phyloP scores from a whole-genome alignment of 2,113 vertebrate genomes.

The Microcebus jonahi region DNA sequence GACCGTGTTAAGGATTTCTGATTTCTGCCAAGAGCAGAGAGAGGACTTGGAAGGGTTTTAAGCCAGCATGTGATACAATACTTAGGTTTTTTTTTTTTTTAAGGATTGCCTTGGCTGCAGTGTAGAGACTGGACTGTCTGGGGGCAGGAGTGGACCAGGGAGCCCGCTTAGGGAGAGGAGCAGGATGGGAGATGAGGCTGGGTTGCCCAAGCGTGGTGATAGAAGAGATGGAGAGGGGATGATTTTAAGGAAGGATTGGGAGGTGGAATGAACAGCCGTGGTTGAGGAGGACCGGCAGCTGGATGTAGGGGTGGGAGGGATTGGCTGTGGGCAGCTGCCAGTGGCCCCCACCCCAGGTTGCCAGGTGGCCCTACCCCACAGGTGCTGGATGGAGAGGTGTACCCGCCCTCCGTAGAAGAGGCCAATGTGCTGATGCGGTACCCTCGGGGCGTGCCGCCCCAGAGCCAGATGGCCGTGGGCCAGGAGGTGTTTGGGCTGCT shows the following conservation, averaged over 20 bases:
- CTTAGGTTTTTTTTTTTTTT: not conserved
- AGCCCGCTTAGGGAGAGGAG: not conserved
- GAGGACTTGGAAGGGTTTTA: not conserved
- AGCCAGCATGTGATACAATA: not conserved
- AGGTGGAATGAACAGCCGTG: not conserved
- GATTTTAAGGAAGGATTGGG: not conserved
- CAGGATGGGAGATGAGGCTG: not conserved
- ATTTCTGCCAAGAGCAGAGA: slow-evolving; percentile 20
- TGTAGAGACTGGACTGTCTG: not conserved
- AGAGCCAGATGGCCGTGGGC: slow-evolving; percentile 89
- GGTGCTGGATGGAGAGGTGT: slow-evolving; percentile 93
- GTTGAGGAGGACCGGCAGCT: not conserved
- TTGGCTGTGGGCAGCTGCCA: not conserved
- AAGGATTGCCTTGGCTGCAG: not conserved
- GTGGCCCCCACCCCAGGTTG: not conserved
- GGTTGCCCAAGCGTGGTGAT: not conserved
- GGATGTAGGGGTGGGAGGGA: not conserved
- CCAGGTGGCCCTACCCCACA: slow-evolving; percentile 32
- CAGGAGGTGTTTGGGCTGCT: slow-evolving; percentile 95
- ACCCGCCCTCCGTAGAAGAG: slow-evolving; percentile 88
- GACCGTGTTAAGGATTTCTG: not conserved
- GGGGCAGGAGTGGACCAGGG: not conserved
- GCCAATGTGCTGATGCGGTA: slow-evolving; percentile 92
- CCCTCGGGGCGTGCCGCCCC: slow-evolving; percentile 77
- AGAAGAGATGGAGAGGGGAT: not conserved